Evolutionary conservation across 2,113 vertebrate genomes (phyloP).

Genomic region (Ochotona curzoniae): DNA sequence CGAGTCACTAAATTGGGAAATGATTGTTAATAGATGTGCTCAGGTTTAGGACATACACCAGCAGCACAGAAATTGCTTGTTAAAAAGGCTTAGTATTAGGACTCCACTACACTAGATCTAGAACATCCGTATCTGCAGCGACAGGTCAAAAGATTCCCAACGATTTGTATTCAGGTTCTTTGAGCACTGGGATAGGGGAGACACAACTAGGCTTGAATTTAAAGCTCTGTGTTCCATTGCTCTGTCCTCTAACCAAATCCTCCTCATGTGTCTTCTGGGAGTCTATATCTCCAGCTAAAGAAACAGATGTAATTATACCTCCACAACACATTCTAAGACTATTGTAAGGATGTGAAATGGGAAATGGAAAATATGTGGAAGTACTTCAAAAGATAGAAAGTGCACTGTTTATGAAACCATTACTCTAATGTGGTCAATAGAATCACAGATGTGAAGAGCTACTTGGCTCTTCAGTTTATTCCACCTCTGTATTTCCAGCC

Average conservation of each 20-base stretch:
- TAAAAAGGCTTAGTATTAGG: not conserved
- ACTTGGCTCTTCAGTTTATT: constrained; percentile 35
- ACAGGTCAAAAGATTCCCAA: not conserved
- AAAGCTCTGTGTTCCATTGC: not conserved
- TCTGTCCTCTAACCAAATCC: not conserved
- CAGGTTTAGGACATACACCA: not conserved
- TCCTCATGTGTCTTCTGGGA: not conserved
- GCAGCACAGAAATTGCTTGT: not conserved
- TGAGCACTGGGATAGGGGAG: not conserved
- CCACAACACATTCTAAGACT: not conserved
- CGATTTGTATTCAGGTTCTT: not conserved
- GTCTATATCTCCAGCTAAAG: not conserved
- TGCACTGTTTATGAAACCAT: constrained; percentile 58
- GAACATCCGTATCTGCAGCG: not conserved
- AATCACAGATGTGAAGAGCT: constrained; percentile 49
- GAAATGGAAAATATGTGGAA: constrained; percentile 70
- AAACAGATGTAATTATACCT: constrained; percentile 17
- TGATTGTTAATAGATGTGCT: not conserved
- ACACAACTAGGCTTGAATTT: not conserved
- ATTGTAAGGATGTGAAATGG: constrained; percentile 17
- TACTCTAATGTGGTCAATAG: constrained; percentile 55
- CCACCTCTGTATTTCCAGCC: constrained; percentile 60
- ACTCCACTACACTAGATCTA: not conserved
- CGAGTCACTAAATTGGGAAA: not conserved
- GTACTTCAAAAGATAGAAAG: constrained; percentile 68